These are phyloP conservation scores for Macaria liturata DNA, from an alignment of 2,888 invertebrate species.

Conservation along the genomic window DNA sequence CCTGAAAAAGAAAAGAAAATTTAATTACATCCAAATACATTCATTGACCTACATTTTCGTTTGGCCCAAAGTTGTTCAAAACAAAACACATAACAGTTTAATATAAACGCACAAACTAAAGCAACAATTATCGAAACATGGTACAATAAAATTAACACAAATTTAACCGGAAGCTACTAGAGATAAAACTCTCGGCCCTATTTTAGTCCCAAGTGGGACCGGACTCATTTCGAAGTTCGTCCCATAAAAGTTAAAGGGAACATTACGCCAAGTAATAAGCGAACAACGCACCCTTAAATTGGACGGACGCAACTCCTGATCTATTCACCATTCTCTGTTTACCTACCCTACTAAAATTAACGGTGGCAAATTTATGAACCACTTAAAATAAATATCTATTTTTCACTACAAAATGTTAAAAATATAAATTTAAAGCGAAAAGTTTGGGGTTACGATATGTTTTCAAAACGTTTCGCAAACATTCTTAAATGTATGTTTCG, in stretches of 20 bases:
- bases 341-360: background rate
- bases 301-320: conserved; percentile 56
- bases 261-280: conserved; percentile 79
- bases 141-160: conserved; percentile 61
- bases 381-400: no score
- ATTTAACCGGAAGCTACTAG: conserved; percentile 60
- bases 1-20: background rate
- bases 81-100: conserved; percentile 9
- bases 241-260: conserved; percentile 81
- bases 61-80: background rate
- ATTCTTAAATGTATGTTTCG: no score
- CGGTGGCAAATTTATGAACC: no score
- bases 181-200: conserved; percentile 72
- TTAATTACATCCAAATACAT: background rate
- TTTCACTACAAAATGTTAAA: no score
- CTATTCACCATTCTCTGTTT: conserved; percentile 50
- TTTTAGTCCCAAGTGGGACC: conserved; percentile 65
- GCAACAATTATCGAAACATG: conserved; percentile 36
- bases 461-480: no score
- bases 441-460: no score
- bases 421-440: no score
- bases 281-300: conserved; percentile 73
- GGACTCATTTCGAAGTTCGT: conserved; percentile 71
- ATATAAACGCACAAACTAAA: conserved; percentile 31
- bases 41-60: background rate